phyloP scores from a whole-genome alignment of 2,888 invertebrate genomes.

The Strigamia crassipes region DNA sequence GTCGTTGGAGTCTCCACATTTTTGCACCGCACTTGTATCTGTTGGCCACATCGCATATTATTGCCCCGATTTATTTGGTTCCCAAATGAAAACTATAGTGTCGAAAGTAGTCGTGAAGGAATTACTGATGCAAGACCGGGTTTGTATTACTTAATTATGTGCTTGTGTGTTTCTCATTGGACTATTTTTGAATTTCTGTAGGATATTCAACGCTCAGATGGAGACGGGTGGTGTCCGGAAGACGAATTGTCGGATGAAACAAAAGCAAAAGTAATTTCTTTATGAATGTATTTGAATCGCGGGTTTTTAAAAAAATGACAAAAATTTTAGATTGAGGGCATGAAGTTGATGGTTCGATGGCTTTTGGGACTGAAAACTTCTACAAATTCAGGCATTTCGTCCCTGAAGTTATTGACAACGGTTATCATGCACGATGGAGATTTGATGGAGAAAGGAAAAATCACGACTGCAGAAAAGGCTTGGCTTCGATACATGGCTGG shows the following conservation, averaged over 20 bases:
- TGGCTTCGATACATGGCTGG: conserved; percentile 91
- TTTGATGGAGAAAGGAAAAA: conserved; percentile 66
- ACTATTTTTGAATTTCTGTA: conserved; percentile 59
- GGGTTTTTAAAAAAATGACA: conserved; percentile 41
- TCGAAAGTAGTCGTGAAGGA: conserved; percentile 95
- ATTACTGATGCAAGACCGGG: conserved; percentile 71
- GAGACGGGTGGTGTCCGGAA: conserved; percentile 80
- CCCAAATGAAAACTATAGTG: conserved; percentile 90
- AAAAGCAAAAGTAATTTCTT: conserved; percentile 67
- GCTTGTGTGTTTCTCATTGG: neutral
- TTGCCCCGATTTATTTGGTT: conserved; percentile 85
- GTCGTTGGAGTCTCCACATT: conserved; percentile 63
- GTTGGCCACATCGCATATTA: conserved; percentile 93
- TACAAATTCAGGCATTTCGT: conserved; percentile 85
- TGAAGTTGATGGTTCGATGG: conserved; percentile 97
- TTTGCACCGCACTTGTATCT: conserved; percentile 90
- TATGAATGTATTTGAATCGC: conserved; percentile 39
- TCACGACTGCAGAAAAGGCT: conserved; percentile 81
- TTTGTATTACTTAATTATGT: conserved; percentile 53
- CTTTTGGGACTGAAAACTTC: conserved; percentile 86
- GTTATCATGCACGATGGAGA: conserved; percentile 93
- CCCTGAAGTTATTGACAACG: conserved; percentile 90
- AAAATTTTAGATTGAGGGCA: conserved; percentile 70
- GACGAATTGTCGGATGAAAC: conserved; percentile 88
- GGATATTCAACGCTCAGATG: conserved; percentile 61